These are phyloP conservation scores for Anarsia innoxiella DNA, from an alignment of 2,888 invertebrate genomes.

Conservation along the genomic window DNA sequence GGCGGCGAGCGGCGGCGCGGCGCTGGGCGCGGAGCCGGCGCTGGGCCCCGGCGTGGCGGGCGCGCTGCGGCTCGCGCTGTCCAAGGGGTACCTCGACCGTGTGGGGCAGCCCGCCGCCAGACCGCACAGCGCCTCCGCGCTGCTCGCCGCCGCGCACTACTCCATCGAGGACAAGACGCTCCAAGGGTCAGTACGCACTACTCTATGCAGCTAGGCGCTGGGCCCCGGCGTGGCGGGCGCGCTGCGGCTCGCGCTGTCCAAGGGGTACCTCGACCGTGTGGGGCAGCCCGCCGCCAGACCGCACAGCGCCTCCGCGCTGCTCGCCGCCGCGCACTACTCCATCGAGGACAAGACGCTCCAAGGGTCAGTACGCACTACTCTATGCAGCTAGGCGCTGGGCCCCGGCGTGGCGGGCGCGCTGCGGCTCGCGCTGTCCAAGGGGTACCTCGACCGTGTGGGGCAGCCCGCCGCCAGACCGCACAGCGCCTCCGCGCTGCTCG, in stretches of 20 bases:
- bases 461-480: too few species aligned
- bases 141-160: conserved; percentile 35
- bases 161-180: conserved; percentile 54
- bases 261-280: neutral
- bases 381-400: too few species aligned
- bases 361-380: too few species aligned
- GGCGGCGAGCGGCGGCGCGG: conserved; percentile 40
- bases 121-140: conserved; percentile 61
- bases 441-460: too few species aligned
- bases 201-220: neutral
- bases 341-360: too few species aligned
- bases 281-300: too few species aligned
- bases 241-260: neutral
- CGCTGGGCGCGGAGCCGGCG: conserved; percentile 94
- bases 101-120: conserved; percentile 86
- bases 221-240: neutral
- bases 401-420: too few species aligned
- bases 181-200: conserved; percentile 36
- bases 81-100: conserved; percentile 96
- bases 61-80: conserved; percentile 91
- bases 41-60: conserved; percentile 94
- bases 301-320: too few species aligned
- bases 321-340: too few species aligned
- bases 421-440: too few species aligned
- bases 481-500: too few species aligned